A percentile compares a stretch with the other conserved stretches of the same genome.
Evolutionary conservation across 2,888 invertebrate species (phyloP).

Genomic region (Pomacea canaliculata): DNA sequence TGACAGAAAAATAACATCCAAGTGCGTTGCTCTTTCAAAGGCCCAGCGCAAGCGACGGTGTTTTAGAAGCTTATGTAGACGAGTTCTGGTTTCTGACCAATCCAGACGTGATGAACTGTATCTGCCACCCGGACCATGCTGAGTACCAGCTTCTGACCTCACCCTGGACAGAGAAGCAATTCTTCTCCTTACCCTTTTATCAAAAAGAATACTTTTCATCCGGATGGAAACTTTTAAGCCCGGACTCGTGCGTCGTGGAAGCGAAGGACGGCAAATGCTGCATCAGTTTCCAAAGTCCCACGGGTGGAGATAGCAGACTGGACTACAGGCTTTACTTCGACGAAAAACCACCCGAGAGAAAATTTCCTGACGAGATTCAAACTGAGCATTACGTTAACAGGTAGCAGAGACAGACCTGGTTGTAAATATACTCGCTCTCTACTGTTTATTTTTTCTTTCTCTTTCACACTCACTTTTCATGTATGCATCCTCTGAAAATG

Average conservation of each 20-base stretch:
- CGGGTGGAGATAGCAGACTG: background rate
- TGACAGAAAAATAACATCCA: too few relatives aligned
- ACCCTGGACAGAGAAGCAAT: slow-evolving; percentile 36
- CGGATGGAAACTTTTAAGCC: slow-evolving; percentile 34
- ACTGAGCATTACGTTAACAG: slow-evolving; percentile 17
- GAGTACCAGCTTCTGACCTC: slow-evolving; percentile 50
- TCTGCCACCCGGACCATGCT: slow-evolving; percentile 51
- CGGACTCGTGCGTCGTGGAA: background rate
- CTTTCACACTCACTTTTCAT: too few relatives aligned
- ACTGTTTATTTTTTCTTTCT: too few relatives aligned
- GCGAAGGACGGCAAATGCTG: slow-evolving; percentile 16
- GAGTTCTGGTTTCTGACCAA: slow-evolving; percentile 59
- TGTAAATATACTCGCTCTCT: too few relatives aligned
- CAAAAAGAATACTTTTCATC: slow-evolving; percentile 49
- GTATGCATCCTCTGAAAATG: too few relatives aligned
- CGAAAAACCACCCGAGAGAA: background rate
- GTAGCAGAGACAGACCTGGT: background rate
- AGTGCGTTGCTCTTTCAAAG: background rate
- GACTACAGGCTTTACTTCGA: slow-evolving; percentile 21
- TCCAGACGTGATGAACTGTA: slow-evolving; percentile 48
- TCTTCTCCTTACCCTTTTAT: slow-evolving; percentile 47
- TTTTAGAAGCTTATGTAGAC: slow-evolving; percentile 27
- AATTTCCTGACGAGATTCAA: background rate
- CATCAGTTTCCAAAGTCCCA: slow-evolving; percentile 14
- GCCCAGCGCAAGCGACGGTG: background rate